Conservation (phyloP, 2,113 vertebrate species). For the Malurus cyaneus region DNA sequence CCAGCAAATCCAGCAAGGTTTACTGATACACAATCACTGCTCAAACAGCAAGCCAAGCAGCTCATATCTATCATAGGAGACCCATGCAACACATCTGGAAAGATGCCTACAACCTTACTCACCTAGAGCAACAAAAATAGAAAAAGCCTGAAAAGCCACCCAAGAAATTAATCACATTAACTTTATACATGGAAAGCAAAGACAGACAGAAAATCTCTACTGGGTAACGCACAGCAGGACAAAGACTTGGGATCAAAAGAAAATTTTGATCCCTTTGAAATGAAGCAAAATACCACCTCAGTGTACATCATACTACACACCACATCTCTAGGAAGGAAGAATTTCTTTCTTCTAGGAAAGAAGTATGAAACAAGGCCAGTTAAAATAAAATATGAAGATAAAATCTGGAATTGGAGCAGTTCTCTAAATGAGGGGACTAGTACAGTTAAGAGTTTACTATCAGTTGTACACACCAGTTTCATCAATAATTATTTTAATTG, state of each 20-base stretch:
- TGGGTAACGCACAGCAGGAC: not conserved
- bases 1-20: not conserved
- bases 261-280: not conserved
- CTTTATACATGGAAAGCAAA: not conserved
- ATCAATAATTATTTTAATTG: not conserved
- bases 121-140: not conserved
- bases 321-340: not conserved
- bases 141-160: not conserved
- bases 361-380: not conserved
- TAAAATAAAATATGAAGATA: not conserved
- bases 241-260: not conserved
- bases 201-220: not conserved
- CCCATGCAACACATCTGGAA: not conserved
- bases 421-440: not conserved
- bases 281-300: not conserved
- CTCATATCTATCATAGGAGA: not conserved
- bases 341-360: not conserved
- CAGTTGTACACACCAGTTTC: not conserved
- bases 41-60: conserved; percentile 8
- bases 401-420: not conserved
- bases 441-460: not conserved
- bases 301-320: not conserved
- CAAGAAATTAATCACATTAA: not conserved
- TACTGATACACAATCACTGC: not conserved
- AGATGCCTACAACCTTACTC: not conserved